Evolutionary conservation across 2,113 vertebrate species (phyloP).

Genomic region (Trochalopteron elliotii): DNA sequence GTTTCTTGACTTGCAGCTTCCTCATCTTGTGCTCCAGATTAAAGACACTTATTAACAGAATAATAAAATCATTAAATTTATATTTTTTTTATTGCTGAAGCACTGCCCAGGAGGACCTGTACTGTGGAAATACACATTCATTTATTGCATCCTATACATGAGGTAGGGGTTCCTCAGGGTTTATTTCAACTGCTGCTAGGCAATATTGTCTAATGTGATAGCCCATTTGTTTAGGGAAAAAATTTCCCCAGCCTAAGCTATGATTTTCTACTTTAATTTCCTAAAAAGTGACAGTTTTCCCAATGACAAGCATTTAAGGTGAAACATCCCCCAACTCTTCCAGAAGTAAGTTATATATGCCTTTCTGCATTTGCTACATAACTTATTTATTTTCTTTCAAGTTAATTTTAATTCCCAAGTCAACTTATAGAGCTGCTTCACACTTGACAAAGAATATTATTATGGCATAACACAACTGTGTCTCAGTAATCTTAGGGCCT

Average conservation of each 20-base stretch:
- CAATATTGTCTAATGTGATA: not conserved
- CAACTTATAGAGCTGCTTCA: not conserved
- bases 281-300: not conserved
- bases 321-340: not conserved
- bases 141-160: not conserved
- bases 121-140: not conserved
- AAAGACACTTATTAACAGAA: not conserved
- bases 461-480: not conserved
- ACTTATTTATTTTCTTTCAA: not conserved
- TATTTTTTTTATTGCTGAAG: not conserved
- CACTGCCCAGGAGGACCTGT: not conserved
- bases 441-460: not conserved
- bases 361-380: not conserved
- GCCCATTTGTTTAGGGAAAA: not conserved
- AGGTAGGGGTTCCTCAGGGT: not conserved
- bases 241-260: not conserved
- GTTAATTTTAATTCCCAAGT: constrained; percentile 14
- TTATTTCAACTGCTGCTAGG: not conserved
- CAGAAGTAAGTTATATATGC: not conserved
- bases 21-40: not conserved
- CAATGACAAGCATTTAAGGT: not conserved
- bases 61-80: not conserved
- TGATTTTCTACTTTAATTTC: constrained; percentile 19
- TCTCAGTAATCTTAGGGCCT: not conserved
- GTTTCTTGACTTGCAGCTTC: not conserved